Conservation (phyloP, 2,113 vertebrate genomes). For the Neotragus pygmaeus region DNA sequence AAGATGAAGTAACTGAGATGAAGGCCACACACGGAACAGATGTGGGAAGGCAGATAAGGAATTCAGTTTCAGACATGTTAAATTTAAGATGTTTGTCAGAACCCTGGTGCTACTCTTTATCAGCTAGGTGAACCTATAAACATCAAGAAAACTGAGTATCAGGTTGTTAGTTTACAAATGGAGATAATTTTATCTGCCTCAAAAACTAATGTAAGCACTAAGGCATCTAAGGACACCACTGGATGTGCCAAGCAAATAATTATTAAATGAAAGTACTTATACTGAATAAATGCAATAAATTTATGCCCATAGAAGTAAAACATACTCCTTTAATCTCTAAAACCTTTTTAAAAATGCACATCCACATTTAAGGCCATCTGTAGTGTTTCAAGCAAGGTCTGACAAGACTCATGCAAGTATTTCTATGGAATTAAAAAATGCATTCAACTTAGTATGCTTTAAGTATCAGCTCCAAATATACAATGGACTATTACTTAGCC, state of each 20-base stretch:
- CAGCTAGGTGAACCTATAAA: not conserved
- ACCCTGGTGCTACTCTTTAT: not conserved
- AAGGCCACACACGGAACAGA: not conserved
- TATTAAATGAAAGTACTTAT: not conserved
- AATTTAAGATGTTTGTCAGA: not conserved
- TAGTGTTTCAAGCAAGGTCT: not conserved
- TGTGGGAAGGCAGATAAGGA: not conserved
- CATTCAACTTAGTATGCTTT: not conserved
- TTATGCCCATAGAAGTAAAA: not conserved
- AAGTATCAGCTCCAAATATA: not conserved
- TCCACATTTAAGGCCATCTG: not conserved
- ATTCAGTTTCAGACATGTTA: not conserved
- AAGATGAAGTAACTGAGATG: not conserved
- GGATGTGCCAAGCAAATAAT: not conserved
- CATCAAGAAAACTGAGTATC: not conserved
- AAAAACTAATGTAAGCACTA: not conserved
- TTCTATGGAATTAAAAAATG: not conserved
- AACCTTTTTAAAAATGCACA: not conserved
- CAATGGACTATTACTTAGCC: not conserved
- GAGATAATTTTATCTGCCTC: not conserved
- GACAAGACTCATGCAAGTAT: not conserved
- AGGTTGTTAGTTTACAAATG: not conserved
- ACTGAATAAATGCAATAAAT: not conserved
- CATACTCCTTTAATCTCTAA: not conserved
- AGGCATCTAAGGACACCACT: not conserved